A percentile compares a stretch with the other conserved stretches of the same genome.
Conservation (phyloP, 2,888 invertebrate species). For the Hermaeophaga mercurialis region DNA sequence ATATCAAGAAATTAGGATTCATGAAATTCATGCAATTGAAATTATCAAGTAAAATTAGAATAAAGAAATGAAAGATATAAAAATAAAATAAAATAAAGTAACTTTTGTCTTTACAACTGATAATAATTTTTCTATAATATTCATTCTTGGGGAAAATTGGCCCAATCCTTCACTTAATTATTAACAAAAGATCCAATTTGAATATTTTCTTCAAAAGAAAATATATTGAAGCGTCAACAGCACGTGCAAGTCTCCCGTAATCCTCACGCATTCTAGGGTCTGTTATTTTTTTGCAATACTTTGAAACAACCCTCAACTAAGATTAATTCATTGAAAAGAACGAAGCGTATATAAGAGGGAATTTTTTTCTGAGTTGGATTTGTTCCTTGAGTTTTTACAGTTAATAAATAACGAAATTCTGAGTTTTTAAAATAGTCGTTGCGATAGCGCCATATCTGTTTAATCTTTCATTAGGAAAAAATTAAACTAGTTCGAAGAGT, state of each 20-base stretch:
- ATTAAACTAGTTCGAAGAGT: no score
- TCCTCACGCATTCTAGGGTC: not conserved
- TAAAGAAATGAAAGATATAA: no score
- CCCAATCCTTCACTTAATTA: no score
- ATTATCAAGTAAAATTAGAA: no score
- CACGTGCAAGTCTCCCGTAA: not conserved
- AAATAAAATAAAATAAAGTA: no score
- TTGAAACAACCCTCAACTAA: not conserved
- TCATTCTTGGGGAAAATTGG: no score
- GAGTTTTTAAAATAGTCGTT: not conserved
- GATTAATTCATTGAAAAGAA: constrained; percentile 12
- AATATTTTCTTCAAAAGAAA: not conserved
- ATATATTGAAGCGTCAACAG: not conserved
- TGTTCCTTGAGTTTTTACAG: not conserved
- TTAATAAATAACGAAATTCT: not conserved
- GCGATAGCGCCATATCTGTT: no score
- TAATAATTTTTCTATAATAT: no score
- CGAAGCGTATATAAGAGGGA: constrained; percentile 2
- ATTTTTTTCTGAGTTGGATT: constrained; percentile 5
- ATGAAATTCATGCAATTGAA: no score
- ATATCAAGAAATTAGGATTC: no score
- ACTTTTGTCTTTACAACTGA: no score
- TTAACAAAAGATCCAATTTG: not conserved
- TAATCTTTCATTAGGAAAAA: no score
- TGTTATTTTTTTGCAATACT: constrained; percentile 7